phyloP scores from a whole-genome alignment of 1,140 invertebrate genomes.

The Heterodera schachtii region DNA sequence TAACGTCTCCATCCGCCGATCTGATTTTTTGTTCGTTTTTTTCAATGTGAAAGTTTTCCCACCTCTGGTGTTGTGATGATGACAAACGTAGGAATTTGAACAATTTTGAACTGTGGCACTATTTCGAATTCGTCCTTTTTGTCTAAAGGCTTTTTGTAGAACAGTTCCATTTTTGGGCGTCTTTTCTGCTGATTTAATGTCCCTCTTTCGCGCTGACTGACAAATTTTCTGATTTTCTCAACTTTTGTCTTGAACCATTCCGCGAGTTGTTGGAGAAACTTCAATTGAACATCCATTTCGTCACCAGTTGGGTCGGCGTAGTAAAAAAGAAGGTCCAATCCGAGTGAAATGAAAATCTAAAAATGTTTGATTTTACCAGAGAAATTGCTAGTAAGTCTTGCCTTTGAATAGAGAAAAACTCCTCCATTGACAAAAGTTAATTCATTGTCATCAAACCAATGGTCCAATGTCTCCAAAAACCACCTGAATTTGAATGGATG shows the following conservation, averaged over 20 bases:
- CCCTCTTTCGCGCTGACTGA: not conserved
- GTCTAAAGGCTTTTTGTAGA: not conserved
- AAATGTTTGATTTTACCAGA: not conserved
- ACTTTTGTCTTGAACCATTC: conserved; percentile 10
- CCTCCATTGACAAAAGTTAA: not conserved
- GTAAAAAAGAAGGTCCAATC: conserved; percentile 24
- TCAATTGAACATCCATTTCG: not conserved
- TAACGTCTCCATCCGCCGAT: not conserved
- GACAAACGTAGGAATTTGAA: conserved; percentile 9
- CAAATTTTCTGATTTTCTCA: conserved; percentile 1
- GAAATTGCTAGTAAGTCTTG: not conserved
- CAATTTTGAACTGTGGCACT: not conserved
- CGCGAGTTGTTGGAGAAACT: conserved; percentile 5
- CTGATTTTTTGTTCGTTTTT: not conserved
- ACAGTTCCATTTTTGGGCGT: not conserved
- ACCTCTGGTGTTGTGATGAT: conserved; percentile 20
- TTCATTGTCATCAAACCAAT: conserved; percentile 1
- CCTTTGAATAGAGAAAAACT: conserved; percentile 18
- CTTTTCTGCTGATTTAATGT: not conserved
- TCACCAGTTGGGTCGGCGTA: conserved; percentile 16
- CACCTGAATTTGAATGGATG: not conserved
- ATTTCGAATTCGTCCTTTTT: not conserved
- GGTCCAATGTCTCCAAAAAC: conserved; percentile 28
- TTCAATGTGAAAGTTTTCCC: not conserved
- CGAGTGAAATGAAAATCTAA: conserved; percentile 17